phyloP scores from a whole-genome alignment of 1,140 invertebrate genomes.

The Drosophila aff. region DNA sequence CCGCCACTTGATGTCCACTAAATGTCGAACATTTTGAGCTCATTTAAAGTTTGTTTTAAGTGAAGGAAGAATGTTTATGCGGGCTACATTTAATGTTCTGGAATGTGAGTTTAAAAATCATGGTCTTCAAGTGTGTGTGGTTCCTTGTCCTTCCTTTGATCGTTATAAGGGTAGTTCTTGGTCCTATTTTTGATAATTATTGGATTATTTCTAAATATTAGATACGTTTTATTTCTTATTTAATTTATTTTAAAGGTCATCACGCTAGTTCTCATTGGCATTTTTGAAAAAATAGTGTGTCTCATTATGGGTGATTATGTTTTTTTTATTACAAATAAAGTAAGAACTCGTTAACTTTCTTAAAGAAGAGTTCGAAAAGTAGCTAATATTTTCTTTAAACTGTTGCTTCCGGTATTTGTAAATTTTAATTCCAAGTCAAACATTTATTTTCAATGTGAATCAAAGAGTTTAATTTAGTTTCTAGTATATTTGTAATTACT shows the following conservation, averaged over 20 bases:
- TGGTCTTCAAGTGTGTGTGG: neutral
- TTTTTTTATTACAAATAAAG: neutral
- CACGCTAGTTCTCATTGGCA: neutral
- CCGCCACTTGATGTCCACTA: slow-evolving; percentile 50
- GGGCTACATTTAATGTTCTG: neutral
- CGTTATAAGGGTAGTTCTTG: neutral
- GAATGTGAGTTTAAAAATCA: too few species aligned
- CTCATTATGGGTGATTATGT: too few species aligned
- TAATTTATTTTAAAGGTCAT: neutral
- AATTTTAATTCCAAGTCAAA: too few species aligned
- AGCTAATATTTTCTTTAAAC: neutral
- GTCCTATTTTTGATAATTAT: too few species aligned
- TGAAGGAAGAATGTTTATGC: slow-evolving; percentile 34
- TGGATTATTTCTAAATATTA: too few species aligned
- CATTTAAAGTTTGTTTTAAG: slow-evolving; percentile 51
- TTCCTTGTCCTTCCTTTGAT: neutral
- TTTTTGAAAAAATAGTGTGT: neutral
- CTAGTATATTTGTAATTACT: too few species aligned
- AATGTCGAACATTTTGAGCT: slow-evolving; percentile 64
- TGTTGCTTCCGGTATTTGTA: too few species aligned
- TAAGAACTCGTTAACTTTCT: neutral
- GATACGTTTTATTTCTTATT: too few species aligned
- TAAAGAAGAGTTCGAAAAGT: neutral
- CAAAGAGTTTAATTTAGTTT: too few species aligned
- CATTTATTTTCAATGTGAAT: neutral